These are phyloP conservation scores for Acipenser transmontanus DNA, from an alignment of 2,797 vertebrate genomes.

Conservation along the genomic window DNA sequence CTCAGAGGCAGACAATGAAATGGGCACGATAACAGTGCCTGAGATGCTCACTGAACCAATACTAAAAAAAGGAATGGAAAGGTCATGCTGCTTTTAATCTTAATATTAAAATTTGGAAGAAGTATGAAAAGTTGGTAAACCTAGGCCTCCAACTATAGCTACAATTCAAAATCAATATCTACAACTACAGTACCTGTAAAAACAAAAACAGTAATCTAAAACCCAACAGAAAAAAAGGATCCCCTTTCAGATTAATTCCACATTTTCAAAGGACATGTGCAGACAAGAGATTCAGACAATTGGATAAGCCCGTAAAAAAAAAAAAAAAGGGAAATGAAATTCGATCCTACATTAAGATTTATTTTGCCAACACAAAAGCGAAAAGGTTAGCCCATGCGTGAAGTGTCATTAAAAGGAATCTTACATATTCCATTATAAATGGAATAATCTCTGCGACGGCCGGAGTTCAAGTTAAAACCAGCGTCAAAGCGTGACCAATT, in stretches of 20 bases:
- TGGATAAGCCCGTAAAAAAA: conserved; percentile 1
- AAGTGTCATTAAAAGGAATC: conserved; percentile 64
- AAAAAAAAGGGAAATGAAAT: conserved; percentile 46
- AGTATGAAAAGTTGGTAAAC: too few species aligned
- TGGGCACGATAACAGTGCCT: too few species aligned
- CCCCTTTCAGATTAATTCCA: conserved; percentile 2
- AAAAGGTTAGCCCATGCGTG: conserved; percentile 45
- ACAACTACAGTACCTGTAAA: neutral
- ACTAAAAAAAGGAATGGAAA: too few species aligned
- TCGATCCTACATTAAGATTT: conserved; percentile 54
- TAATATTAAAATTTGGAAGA: too few species aligned
- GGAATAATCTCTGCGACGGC: conserved; percentile 69
- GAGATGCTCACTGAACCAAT: too few species aligned
- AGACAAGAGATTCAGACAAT: conserved; percentile 7
- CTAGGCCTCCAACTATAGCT: neutral
- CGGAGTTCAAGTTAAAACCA: conserved; percentile 69
- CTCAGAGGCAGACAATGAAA: too few species aligned
- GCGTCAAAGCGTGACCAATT: conserved; percentile 72
- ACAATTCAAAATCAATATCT: neutral
- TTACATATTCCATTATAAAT: conserved; percentile 72
- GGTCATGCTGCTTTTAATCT: too few species aligned
- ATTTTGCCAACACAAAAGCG: conserved; percentile 49
- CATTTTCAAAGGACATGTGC: neutral
- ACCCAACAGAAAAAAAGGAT: neutral
- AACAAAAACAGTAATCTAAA: neutral